These are phyloP conservation scores for Phymatocera aterrima DNA, from an alignment of 2,888 invertebrate genomes.

Conservation along the genomic window DNA sequence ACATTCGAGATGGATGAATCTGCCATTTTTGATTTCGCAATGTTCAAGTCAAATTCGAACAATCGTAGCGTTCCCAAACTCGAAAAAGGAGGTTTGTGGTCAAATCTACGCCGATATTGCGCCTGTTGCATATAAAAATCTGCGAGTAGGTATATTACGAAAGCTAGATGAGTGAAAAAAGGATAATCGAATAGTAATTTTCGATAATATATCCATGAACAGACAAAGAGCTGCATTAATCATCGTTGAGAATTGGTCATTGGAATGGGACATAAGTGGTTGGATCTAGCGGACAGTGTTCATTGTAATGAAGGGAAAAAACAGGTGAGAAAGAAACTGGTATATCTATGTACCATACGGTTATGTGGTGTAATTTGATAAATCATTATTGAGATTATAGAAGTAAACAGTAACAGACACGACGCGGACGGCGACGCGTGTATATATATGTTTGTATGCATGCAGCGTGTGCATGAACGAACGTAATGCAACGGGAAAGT, in stretches of 20 bases:
- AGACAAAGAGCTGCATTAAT: slow-evolving; percentile 2
- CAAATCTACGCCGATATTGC: no score
- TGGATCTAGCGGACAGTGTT: background rate
- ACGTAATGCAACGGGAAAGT: slow-evolving; percentile 49
- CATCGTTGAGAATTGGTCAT: background rate
- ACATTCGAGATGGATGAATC: no score
- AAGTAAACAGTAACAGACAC: slow-evolving; percentile 50
- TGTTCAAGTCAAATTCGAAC: no score
- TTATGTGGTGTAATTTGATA: slow-evolving; percentile 57
- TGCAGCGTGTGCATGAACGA: no score
- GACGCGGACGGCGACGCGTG: no score
- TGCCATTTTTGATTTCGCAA: no score
- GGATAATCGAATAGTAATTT: background rate
- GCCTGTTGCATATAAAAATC: no score
- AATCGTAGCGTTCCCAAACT: no score
- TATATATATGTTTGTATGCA: no score
- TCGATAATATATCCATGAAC: slow-evolving; percentile 12
- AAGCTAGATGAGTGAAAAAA: no score
- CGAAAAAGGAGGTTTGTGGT: no score
- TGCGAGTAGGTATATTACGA: no score
- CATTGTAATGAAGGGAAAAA: background rate
- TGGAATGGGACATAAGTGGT: slow-evolving; percentile 26
- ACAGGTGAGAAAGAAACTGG: background rate
- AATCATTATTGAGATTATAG: slow-evolving; percentile 52
- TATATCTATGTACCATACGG: background rate